Evolutionary conservation across 2,113 vertebrate genomes (phyloP).

Genomic region (Plecotus auritus): DNA sequence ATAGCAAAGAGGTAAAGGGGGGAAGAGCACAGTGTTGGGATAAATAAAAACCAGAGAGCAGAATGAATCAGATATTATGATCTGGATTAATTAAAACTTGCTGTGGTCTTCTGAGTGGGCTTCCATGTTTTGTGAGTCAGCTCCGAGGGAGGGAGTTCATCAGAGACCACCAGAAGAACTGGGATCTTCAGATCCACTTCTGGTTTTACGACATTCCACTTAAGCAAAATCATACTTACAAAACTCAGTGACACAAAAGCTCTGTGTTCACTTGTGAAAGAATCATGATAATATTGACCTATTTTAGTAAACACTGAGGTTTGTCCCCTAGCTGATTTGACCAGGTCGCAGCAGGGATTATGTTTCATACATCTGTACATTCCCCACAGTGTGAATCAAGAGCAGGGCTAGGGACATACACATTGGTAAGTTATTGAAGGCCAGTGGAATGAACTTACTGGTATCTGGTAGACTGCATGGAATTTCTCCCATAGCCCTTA

Average conservation of each 20-base stretch:
- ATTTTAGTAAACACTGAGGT: neutral
- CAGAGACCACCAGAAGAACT: neutral
- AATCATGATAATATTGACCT: neutral
- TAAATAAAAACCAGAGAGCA: conserved; percentile 6
- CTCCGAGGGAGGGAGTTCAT: neutral
- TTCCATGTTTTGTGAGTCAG: neutral
- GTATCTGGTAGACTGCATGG: neutral
- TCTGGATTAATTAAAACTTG: neutral
- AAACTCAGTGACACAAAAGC: neutral
- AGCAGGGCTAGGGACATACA: neutral
- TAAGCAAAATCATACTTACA: neutral
- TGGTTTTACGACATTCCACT: neutral
- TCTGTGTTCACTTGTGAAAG: neutral
- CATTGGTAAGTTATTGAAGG: neutral
- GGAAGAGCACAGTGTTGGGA: fast-evolving
- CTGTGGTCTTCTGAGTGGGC: neutral
- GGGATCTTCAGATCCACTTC: neutral
- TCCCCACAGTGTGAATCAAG: neutral
- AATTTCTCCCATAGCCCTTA: neutral
- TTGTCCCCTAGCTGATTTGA: neutral
- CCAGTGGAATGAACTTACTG: too few relatives aligned
- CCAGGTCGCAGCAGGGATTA: neutral
- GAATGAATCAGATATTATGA: neutral
- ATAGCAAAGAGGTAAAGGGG: neutral
- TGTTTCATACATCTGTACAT: neutral